These are phyloP conservation scores for Tinea trinotella DNA, from an alignment of 2,888 invertebrate genomes.

Conservation along the genomic window DNA sequence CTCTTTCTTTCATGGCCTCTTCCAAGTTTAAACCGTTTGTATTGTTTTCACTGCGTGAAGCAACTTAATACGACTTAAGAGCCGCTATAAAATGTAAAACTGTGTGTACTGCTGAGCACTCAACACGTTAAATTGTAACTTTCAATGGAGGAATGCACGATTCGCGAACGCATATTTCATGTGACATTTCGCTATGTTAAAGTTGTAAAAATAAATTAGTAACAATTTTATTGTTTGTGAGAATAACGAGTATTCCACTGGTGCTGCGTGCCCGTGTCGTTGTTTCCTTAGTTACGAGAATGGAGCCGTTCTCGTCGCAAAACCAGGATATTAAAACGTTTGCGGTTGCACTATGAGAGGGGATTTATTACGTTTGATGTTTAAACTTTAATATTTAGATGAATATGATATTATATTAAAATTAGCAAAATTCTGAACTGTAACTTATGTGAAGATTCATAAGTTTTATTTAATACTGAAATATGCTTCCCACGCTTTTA, in stretches of 20 bases:
- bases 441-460: no score
- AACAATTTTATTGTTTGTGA: conserved; percentile 69
- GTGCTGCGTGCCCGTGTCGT: not conserved
- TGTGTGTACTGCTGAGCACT: conserved; percentile 31
- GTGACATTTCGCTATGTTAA: conserved; percentile 70
- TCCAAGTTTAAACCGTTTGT: conserved; percentile 54
- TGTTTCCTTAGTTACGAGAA: not conserved
- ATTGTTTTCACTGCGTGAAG: conserved; percentile 46
- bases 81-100: conserved; percentile 52
- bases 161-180: conserved; percentile 62
- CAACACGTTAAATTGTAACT: conserved; percentile 12
- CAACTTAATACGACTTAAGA: conserved; percentile 61
- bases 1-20: conserved; percentile 37
- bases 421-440: not conserved
- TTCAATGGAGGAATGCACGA: conserved; percentile 46
- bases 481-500: no score
- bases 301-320: conserved; percentile 2
- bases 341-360: conserved; percentile 2
- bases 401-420: conserved; percentile 16
- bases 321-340: conserved; percentile 12
- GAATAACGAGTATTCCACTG: conserved; percentile 35
- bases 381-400: not conserved
- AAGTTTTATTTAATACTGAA: no score
- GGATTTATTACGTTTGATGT: conserved; percentile 7
- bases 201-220: conserved; percentile 70